Percentiles rank a stretch among this genome's conserved stretches.
Conservation (phyloP, 2,797 vertebrate species). For the Galago senegalensis region DNA sequence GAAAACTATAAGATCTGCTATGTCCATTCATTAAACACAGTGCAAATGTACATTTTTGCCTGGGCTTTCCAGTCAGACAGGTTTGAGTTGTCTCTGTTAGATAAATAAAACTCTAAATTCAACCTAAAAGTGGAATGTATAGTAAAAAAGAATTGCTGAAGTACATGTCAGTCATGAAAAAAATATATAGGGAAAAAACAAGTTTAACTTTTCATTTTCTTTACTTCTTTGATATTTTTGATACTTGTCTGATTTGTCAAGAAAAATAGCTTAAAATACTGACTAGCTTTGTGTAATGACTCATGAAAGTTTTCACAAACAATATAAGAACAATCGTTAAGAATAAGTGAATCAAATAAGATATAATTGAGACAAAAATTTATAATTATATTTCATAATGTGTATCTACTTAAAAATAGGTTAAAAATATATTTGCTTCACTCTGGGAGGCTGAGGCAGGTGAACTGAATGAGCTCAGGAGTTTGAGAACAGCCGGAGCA, state of each 20-base stretch:
- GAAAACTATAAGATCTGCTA: not conserved
- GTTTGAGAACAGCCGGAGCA: too few species aligned
- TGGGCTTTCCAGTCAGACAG: not conserved
- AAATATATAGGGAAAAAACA: not conserved
- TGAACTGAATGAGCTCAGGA: too few species aligned
- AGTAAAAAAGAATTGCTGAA: not conserved
- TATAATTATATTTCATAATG: not conserved
- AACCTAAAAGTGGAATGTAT: not conserved
- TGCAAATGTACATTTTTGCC: not conserved
- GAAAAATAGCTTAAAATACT: not conserved
- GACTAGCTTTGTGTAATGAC: not conserved
- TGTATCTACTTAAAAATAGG: too few species aligned
- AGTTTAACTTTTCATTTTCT: not conserved
- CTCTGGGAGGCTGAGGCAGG: too few species aligned
- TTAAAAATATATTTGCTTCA: too few species aligned
- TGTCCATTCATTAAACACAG: not conserved
- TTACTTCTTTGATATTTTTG: not conserved
- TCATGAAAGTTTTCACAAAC: not conserved
- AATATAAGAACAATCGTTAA: not conserved
- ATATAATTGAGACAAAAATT: not conserved
- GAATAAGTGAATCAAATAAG: not conserved
- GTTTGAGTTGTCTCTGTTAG: not conserved
- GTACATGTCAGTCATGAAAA: not conserved
- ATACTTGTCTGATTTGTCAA: not conserved
- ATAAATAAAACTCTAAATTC: not conserved